phyloP scores from a whole-genome alignment of 2,797 vertebrate species.

The Menidia menidia region DNA sequence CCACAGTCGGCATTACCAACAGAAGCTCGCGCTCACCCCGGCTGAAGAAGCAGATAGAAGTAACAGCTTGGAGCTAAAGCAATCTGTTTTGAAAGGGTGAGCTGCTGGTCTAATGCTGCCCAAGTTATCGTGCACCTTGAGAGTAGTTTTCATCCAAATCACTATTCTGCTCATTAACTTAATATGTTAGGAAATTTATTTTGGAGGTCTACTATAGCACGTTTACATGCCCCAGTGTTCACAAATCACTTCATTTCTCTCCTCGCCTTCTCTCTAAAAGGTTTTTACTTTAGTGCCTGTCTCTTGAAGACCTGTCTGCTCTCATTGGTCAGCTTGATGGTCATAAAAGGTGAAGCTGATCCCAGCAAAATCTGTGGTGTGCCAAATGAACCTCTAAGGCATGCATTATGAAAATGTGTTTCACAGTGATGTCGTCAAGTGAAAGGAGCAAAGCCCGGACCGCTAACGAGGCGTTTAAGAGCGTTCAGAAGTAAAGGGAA shows the following conservation, averaged over 20 bases:
- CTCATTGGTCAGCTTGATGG: background rate
- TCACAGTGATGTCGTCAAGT: background rate
- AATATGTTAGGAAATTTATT: background rate
- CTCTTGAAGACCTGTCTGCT: background rate
- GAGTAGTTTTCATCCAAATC: background rate
- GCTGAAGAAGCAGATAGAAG: background rate
- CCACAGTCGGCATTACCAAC: background rate
- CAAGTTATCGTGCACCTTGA: background rate
- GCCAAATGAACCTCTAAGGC: background rate
- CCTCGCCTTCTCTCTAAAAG: background rate
- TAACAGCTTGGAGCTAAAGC: background rate
- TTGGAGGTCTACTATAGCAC: background rate
- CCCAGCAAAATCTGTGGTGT: background rate
- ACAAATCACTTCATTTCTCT: background rate
- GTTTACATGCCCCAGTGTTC: background rate
- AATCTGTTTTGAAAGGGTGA: no score
- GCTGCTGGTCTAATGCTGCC: background rate
- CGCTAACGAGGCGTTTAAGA: background rate
- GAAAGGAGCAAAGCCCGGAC: background rate
- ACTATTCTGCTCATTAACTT: background rate
- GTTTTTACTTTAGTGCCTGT: background rate
- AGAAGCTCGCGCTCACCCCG: background rate
- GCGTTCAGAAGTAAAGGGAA: background rate
- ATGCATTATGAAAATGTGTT: background rate
- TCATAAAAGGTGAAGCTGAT: background rate